These are phyloP conservation scores for Tiliqua scincoides DNA, from an alignment of 2,113 vertebrate species.

Conservation along the genomic window DNA sequence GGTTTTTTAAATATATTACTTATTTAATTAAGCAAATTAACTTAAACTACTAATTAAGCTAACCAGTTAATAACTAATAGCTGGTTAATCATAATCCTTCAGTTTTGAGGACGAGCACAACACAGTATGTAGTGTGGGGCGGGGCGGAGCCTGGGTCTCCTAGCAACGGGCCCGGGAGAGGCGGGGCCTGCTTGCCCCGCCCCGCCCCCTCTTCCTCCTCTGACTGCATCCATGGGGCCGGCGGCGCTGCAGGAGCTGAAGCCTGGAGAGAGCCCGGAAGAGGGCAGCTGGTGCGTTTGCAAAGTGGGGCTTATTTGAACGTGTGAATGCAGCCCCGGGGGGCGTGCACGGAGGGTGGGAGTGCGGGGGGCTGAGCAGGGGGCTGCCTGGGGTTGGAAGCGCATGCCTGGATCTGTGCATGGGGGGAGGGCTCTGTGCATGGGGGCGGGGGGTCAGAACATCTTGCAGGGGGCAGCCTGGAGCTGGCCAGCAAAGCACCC, in stretches of 20 bases:
- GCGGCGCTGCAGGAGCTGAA: conserved; percentile 20
- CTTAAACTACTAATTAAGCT: too few species aligned
- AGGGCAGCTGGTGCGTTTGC: not conserved
- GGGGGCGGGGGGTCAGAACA: too few species aligned
- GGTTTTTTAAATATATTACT: too few species aligned
- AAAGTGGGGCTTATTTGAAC: not conserved
- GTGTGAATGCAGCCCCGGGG: not conserved
- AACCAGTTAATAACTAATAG: too few species aligned
- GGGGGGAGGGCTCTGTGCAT: too few species aligned
- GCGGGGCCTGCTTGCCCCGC: not conserved
- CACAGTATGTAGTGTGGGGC: not conserved
- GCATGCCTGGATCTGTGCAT: too few species aligned
- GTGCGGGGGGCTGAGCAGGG: too few species aligned
- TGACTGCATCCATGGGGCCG: not conserved
- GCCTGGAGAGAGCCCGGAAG: not conserved
- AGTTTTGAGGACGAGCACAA: too few species aligned
- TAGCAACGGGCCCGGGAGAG: not conserved
- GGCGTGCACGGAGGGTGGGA: not conserved
- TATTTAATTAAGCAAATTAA: too few species aligned
- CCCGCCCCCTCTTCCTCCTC: not conserved
- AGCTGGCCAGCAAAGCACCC: not conserved
- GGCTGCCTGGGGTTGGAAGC: fast-evolving
- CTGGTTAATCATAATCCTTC: too few species aligned
- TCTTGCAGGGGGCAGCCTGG: not conserved
- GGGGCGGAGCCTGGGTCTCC: not conserved